phyloP scores from a whole-genome alignment of 2,888 invertebrate genomes.

The Rhyacophila evoluta region DNA sequence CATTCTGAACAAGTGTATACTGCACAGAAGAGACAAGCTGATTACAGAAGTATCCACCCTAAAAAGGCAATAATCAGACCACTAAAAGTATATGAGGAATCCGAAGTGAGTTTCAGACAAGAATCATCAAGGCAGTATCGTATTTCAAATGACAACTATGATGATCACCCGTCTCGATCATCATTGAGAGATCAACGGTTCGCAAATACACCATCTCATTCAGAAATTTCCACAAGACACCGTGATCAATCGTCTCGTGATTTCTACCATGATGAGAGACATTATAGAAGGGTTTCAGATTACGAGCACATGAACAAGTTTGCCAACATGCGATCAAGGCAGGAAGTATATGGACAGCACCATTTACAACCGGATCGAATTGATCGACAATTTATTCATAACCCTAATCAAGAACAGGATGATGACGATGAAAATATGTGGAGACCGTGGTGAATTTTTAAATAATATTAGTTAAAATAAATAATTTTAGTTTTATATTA shows the following conservation, averaged over 20 bases:
- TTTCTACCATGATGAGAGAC: background rate
- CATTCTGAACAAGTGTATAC: no score
- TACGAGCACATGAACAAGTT: background rate
- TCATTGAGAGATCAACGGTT: constrained; percentile 23
- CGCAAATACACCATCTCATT: background rate
- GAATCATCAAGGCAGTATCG: background rate
- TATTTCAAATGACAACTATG: background rate
- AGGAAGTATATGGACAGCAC: background rate
- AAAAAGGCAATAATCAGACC: constrained; percentile 50
- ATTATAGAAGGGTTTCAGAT: background rate
- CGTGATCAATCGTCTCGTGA: background rate
- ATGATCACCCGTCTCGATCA: constrained; percentile 11
- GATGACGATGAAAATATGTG: constrained; percentile 50
- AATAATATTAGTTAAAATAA: no score
- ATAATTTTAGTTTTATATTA: no score
- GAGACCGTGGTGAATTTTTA: constrained; percentile 51
- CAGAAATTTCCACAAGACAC: background rate
- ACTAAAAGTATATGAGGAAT: constrained; percentile 6
- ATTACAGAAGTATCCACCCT: constrained; percentile 52
- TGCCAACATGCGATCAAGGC: background rate
- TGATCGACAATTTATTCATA: background rate
- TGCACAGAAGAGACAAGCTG: constrained; percentile 37
- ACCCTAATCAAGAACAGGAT: constrained; percentile 30
- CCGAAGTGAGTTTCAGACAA: background rate
- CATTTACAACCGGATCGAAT: background rate